phyloP scores from a whole-genome alignment of 2,797 vertebrate species.

The Cuculus canorus region DNA sequence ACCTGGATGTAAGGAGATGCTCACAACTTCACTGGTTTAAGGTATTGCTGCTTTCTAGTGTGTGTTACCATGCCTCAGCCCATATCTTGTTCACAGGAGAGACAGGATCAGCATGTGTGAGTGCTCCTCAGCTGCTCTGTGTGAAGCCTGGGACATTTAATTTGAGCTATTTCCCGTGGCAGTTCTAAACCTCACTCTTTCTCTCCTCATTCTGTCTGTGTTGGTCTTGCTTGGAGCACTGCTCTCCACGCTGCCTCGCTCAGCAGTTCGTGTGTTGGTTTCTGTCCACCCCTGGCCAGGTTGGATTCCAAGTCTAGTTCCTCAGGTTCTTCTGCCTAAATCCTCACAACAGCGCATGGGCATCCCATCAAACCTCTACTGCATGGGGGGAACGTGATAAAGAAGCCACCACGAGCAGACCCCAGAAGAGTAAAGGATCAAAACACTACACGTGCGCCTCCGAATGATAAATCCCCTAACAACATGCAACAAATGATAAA shows the following conservation, averaged over 20 bases:
- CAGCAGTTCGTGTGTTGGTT: neutral
- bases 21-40: neutral
- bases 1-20: neutral
- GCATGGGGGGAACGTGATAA: fast-evolving
- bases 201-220: neutral
- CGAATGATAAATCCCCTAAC: neutral
- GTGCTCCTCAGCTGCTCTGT: neutral
- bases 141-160: neutral
- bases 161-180: neutral
- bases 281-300: neutral
- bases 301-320: neutral
- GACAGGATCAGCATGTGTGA: neutral
- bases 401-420: neutral
- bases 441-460: neutral
- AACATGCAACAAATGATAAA: neutral
- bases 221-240: neutral
- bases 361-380: neutral
- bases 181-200: neutral
- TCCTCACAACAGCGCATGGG: neutral
- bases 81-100: neutral
- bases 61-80: neutral
- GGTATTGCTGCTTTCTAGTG: neutral
- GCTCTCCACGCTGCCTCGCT: neutral
- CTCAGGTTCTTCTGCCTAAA: neutral
- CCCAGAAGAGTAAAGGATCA: neutral